Evolutionary conservation across 1,140 invertebrate species (phyloP), one percentile per base, ranked within the genome.

Genomic region (Dendroctonus valens): DNA sequence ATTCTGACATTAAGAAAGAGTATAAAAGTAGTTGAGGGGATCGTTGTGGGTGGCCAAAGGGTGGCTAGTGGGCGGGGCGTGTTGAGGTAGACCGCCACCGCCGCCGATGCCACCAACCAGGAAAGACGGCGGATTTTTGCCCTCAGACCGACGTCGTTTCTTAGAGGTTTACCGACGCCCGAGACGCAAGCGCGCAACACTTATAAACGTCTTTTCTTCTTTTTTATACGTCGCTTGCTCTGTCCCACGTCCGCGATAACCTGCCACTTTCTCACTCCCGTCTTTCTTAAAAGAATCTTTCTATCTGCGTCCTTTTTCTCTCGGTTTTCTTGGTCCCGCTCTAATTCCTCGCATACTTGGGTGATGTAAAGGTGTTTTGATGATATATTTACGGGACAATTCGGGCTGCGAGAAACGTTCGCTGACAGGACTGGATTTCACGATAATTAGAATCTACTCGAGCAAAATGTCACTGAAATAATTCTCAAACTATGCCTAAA

Each of bases 51-150:
- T 70, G 67, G 71, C 65, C 60, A 65, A 61, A 70, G 72, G 72
- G 70, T 69, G 72, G 72, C 63, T 48, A 67, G 65, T 74, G 69
- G 77, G 77, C 77, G 77, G 75, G 72, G 77, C 77, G 70, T 79
- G 76, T 79, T 79, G 77, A 78, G 77, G 77, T 79, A 76, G 73
- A 76, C 76, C 76, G 76, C 76, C 74, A 76, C 75, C 76, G 75
- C 76, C 73, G 74, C 73, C 74, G 73, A 70, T 70, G 77, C 77
- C 77, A 71, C 77, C 77, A 79, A 79, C 77, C 77, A 79, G 77
- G 77, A 79, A 79, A 79, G 77, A 79, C 77, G 77, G 74, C 74
- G 76, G 77, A 78, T 78, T 79, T 79, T 79, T 79, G 75, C 76
- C 76, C 77, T 75, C 76, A 77, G 76, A 78, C 77, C 76, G 76